Base-by-base conservation (phyloP, 2,888 invertebrate genomes). In the Pocota personata region DNA sequence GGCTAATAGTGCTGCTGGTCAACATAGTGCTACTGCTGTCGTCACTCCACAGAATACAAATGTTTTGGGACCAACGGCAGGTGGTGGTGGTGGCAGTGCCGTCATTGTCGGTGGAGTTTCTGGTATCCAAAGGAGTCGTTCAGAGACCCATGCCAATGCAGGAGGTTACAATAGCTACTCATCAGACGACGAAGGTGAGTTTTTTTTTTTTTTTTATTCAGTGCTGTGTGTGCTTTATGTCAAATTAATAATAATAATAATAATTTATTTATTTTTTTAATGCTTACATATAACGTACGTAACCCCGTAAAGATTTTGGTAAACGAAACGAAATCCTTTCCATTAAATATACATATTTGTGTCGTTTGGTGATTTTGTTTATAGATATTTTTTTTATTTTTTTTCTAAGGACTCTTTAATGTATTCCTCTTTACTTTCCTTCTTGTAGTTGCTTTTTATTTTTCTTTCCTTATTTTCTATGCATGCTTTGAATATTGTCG, bases 131-230 rank as follows among this genome's bases (percentile, higher is more conserved):
- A 90, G 92, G 40, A 94, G 94, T 87, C 90, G 91, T 50, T 92
- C 92, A 4, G 92, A 92, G 80, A 90, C 91, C 3, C 90, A 94
- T 93, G 93, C 94, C 1, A 94, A 94, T 89, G 92, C 93, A 48
- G 89, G 82, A 32, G 94, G 94, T 37, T 97, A 96, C 92, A 97
- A 96, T 93, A 97, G 96, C 91, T 97, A 97, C 92, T 97, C 97
- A 89, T 97, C 97, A 80, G 97, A 97, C 90, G 97, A 97, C 92
- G 97, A 97, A 96, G 97, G 97, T 97, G 95, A 94, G 95, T 93
- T 3, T 21, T 48, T 88, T 7, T 48, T 37, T 14, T 6, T 40
- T 88, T 5, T 57, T 30, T 14, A 10, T 48, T 58, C 24, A 10
- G 37, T 37, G 6, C 19, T 7, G 24, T 24, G 24, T 50, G 19